Conservation (phyloP, 2,113 vertebrate species). For the Neotoma lepida region DNA sequence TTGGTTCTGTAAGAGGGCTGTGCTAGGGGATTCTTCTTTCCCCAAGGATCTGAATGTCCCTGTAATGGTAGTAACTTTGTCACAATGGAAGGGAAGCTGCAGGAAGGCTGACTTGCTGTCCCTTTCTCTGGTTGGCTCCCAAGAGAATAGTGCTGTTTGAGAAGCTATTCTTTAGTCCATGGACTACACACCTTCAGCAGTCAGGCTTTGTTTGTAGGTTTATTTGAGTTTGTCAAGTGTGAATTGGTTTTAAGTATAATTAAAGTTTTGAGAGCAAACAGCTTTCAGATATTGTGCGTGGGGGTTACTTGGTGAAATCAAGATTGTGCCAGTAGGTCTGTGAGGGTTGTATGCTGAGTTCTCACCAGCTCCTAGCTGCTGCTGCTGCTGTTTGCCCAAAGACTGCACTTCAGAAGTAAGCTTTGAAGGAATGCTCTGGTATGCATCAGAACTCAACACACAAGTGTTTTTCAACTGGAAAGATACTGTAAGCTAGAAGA, state of each 20-base stretch:
- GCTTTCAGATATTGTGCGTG: constrained; percentile 11
- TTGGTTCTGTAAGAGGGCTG: background rate
- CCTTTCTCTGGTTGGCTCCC: background rate
- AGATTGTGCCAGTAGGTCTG: background rate
- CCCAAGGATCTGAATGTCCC: background rate
- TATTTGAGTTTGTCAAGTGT: background rate
- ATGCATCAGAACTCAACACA: background rate
- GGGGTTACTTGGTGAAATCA: background rate
- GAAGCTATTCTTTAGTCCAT: background rate
- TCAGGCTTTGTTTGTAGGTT: background rate
- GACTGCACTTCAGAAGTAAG: background rate
- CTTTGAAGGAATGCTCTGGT: background rate
- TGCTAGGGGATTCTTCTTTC: background rate
- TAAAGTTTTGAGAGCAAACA: constrained; percentile 6
- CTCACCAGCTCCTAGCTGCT: background rate
- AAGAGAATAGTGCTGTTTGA: no score
- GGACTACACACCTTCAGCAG: background rate
- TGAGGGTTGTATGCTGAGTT: background rate
- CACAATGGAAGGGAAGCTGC: background rate
- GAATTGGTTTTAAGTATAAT: constrained; percentile 6
- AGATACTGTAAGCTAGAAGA: background rate
- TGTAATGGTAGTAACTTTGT: background rate
- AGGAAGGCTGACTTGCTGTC: background rate
- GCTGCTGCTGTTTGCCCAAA: background rate
- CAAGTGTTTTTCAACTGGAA: background rate